Evolutionary conservation across 2,113 vertebrate species (phyloP), one percentile per base, ranked within the genome.

Genomic region (Hippocampus mohnikei): DNA sequence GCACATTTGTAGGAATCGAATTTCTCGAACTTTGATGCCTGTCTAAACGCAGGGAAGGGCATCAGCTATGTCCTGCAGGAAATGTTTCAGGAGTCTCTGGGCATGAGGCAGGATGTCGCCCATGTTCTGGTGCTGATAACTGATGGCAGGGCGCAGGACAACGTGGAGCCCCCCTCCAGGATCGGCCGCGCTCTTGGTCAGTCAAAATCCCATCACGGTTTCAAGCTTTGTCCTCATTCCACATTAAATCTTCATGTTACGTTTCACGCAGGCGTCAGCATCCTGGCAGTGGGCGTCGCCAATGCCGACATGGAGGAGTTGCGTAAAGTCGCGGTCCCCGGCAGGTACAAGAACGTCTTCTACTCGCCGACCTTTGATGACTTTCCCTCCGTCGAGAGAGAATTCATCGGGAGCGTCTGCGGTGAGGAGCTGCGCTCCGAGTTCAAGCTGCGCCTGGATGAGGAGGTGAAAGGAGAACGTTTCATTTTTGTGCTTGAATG

Each of bases 101-200:
- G 95, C 16, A 95, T 96, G 95, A 92, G 95, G 25, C 90, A 84
- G 4, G 76, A 90, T 1, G 89, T 87, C 27, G 85, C 95, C 62
- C 95, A 91, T 8, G 66, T 92, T 33, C 80, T 97, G 83, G 87
- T 97, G 58, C 84, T 97, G 1, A 81, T 97, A 63, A 97, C 95
- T 0, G 95, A 96, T 15, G 95, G 95, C n/a, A 89, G 75, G 55
- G 95, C 95, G 37, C 94, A 94, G 81, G 95, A 97, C 33, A 91
- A 95, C 0, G 95, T 96, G 74, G 23, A 85, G 61, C 89, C 88
- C 1, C 93, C 95, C 8, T 93, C 95, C 41, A 93, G 91, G 81
- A 89, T 89, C 41, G 94, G 93, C 12, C 94, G 90, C 1, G 91
- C 89, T 67, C 86, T 94, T 23, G 95, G 95, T 95, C 76, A 81